Evolutionary conservation across 2,113 vertebrate genomes (phyloP).

Genomic region (Pardalotus punctatus): DNA sequence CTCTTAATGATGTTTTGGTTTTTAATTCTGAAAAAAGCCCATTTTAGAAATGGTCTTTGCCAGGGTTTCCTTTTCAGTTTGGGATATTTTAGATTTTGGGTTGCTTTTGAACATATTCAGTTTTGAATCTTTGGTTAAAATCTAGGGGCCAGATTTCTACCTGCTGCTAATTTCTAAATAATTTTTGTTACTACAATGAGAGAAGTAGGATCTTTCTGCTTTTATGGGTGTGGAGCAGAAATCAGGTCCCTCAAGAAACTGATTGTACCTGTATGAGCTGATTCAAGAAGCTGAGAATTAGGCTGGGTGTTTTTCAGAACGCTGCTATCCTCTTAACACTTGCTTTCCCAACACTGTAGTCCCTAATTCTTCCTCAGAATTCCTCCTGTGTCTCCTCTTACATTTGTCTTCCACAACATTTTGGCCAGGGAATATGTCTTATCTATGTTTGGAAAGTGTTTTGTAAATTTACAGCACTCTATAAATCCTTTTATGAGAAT

Average conservation of each 20-base stretch:
- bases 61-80: accelerated
- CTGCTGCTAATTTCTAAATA: not conserved
- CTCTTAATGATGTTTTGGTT: not conserved
- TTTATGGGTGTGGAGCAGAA: not conserved
- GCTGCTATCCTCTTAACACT: not conserved
- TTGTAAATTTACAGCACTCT: not conserved
- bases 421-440: not conserved
- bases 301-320: not conserved
- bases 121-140: not conserved
- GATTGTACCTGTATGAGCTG: not conserved
- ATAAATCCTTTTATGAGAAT: conserved; percentile 12
- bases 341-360: not conserved
- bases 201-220: not conserved
- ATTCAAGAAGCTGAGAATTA: not conserved
- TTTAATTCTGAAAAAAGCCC: not conserved
- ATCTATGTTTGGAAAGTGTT: not conserved
- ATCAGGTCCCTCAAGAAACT: not conserved
- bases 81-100: not conserved
- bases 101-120: not conserved
- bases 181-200: not conserved
- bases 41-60: not conserved
- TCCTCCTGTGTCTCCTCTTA: not conserved
- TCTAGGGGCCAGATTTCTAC: not conserved
- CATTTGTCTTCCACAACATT: not conserved
- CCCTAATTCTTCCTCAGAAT: not conserved